phyloP scores from a whole-genome alignment of 2,113 vertebrate genomes.

The Sapajus apella region DNA sequence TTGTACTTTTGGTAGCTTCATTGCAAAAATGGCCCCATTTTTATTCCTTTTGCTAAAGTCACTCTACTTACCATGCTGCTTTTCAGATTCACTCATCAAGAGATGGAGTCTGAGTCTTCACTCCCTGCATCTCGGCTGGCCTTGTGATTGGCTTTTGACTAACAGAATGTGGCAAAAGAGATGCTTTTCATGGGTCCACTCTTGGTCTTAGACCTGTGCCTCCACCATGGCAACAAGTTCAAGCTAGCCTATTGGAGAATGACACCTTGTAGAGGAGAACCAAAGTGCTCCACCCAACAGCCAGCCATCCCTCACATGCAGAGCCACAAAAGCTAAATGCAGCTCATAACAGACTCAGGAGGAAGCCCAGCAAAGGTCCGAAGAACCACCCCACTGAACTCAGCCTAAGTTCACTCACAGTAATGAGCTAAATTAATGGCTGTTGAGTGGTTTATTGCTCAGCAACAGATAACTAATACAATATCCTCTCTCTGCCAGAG shows the following conservation, averaged over 20 bases:
- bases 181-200: no score
- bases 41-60: background rate
- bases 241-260: background rate
- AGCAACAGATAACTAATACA: no score
- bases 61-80: background rate
- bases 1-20: background rate
- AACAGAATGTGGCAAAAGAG: background rate
- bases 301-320: background rate
- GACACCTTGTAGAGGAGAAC: background rate
- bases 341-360: background rate
- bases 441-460: background rate
- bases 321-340: rapidly evolving
- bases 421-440: background rate
- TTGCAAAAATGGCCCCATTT: background rate
- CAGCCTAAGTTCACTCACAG: background rate
- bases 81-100: background rate
- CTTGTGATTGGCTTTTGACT: background rate
- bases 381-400: background rate
- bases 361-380: background rate
- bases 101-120: background rate
- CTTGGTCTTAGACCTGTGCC: background rate
- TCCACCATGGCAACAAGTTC: background rate
- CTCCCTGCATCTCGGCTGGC: background rate
- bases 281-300: background rate
- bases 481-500: background rate